phyloP scores from a whole-genome alignment of 2,113 vertebrate species.

The Vicugna pacos region DNA sequence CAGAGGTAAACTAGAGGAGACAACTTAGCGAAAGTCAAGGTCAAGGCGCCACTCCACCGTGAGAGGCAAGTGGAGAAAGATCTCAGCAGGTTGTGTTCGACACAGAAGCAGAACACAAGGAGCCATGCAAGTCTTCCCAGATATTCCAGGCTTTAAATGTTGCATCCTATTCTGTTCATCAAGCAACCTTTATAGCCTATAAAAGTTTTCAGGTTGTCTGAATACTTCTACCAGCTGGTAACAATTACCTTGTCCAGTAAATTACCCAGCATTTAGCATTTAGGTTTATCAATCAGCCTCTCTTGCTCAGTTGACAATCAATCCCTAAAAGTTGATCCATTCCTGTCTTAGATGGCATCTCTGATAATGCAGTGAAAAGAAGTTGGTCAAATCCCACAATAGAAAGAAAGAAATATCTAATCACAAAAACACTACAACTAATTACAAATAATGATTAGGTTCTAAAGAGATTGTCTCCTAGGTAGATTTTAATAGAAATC shows the following conservation, averaged over 20 bases:
- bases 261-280: conserved; percentile 3
- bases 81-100: background rate
- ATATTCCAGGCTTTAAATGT: background rate
- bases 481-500: conserved; percentile 47
- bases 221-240: background rate
- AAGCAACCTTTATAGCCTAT: background rate
- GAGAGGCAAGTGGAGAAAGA: conserved; percentile 9
- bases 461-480: conserved; percentile 49
- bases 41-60: background rate
- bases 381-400: background rate
- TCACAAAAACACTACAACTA: background rate
- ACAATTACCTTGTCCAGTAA: background rate
- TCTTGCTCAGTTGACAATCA: background rate
- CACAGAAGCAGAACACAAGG: background rate
- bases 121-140: background rate
- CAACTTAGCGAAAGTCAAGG: background rate
- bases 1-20: background rate
- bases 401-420: conserved; percentile 11
- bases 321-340: background rate
- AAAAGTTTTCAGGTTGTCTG: conserved; percentile 27
- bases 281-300: background rate
- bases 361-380: conserved; percentile 45
- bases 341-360: background rate
- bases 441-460: background rate
- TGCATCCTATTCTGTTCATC: background rate